phyloP scores from a whole-genome alignment of 1,140 invertebrate genomes.

The Pseudomyrmex dendroicus region DNA sequence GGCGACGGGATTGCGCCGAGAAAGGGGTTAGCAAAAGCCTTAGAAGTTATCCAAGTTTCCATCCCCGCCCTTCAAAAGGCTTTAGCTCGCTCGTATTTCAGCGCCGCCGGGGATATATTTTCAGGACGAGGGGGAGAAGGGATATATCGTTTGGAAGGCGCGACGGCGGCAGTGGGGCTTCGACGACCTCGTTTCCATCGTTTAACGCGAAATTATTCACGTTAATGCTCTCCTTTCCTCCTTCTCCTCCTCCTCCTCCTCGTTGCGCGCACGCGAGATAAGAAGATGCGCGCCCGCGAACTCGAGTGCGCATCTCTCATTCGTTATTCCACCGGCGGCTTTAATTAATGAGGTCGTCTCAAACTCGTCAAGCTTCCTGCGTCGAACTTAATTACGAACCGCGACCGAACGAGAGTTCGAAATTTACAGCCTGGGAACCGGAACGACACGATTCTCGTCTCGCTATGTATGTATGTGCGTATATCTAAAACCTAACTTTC shows the following conservation, averaged over 20 bases:
- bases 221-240: constrained; percentile 7
- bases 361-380: constrained; percentile 1
- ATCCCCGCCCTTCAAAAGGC: constrained; percentile 4
- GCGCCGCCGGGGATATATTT: not conserved
- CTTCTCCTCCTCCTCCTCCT: not conserved
- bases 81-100: constrained; percentile 30
- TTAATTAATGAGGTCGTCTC: constrained; percentile 32
- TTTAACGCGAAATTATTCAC: constrained; percentile 41
- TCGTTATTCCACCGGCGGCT: constrained; percentile 2
- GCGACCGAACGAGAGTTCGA: not conserved
- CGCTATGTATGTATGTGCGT: not conserved
- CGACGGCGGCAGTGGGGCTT: not conserved
- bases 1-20: not conserved
- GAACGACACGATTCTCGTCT: not conserved
- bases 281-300: not conserved
- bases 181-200: constrained; percentile 17
- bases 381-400: constrained; percentile 24
- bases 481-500: not conserved
- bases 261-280: not conserved
- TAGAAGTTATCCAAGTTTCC: constrained; percentile 8
- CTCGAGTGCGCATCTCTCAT: not conserved
- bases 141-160: constrained; percentile 27
- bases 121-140: not conserved
- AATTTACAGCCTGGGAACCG: not conserved
- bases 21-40: constrained; percentile 25